Evolutionary conservation across 1,140 invertebrate species (phyloP).

Genomic region (Steinernema khuongi): DNA sequence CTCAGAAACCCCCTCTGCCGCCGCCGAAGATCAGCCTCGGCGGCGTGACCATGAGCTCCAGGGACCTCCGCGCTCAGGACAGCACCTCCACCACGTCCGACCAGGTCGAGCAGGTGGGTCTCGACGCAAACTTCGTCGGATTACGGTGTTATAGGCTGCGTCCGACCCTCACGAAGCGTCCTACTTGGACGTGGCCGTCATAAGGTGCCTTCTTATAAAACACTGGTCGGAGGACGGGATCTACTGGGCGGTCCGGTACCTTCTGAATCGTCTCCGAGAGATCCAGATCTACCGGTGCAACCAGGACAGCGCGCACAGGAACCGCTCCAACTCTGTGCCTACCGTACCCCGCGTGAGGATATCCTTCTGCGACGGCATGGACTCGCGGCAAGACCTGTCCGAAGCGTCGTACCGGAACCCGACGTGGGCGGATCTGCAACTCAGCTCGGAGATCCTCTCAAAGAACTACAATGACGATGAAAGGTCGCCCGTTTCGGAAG

Average conservation of each 20-base stretch:
- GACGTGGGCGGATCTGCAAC: slow-evolving; percentile 55
- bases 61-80: slow-evolving; percentile 1
- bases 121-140: neutral
- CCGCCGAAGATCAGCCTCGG: slow-evolving; percentile 8
- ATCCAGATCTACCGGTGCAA: slow-evolving; percentile 45
- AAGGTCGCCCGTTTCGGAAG: neutral
- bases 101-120: neutral
- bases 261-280: slow-evolving; percentile 61
- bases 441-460: slow-evolving; percentile 26
- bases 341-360: slow-evolving; percentile 20
- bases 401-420: slow-evolving; percentile 39
- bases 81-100: neutral
- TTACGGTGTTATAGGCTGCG: slow-evolving; percentile 12
- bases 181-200: slow-evolving; percentile 87
- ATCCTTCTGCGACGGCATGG: slow-evolving; percentile 35
- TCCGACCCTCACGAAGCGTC: slow-evolving; percentile 68
- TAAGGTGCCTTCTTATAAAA: slow-evolving; percentile 88
- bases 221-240: slow-evolving; percentile 97
- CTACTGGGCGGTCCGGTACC: slow-evolving; percentile 87
- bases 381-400: slow-evolving; percentile 38
- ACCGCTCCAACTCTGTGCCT: slow-evolving; percentile 49
- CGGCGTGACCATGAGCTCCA: neutral
- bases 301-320: slow-evolving; percentile 39
- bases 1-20: slow-evolving; percentile 4
- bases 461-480: slow-evolving; percentile 6